These are phyloP conservation scores for Xiphophorus maculatus DNA, from an alignment of 2,113 vertebrate genomes.

Conservation along the genomic window DNA sequence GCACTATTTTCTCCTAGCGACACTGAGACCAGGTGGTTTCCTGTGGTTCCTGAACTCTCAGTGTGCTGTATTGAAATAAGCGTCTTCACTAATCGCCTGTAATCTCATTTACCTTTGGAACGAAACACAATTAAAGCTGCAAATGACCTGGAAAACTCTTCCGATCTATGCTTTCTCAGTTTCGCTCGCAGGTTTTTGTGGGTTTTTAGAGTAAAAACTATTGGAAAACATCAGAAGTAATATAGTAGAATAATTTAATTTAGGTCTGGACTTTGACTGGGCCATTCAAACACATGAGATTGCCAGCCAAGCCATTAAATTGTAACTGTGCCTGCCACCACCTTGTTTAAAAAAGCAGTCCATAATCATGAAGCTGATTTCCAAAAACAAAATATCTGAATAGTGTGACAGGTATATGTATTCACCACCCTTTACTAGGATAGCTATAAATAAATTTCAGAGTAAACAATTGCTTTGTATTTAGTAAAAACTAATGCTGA, in stretches of 20 bases:
- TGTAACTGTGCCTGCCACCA: background rate
- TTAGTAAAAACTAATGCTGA: background rate
- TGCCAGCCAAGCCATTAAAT: background rate
- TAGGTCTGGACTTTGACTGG: background rate
- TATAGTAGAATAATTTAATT: background rate
- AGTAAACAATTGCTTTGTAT: background rate
- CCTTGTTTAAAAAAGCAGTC: no score
- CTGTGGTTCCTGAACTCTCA: constrained; percentile 26
- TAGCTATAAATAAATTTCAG: background rate
- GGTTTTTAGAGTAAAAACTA: background rate
- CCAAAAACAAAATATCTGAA: no score
- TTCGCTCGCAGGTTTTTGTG: background rate
- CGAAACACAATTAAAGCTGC: constrained; percentile 8
- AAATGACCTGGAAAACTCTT: background rate
- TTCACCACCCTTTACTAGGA: no score
- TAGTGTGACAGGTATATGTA: no score
- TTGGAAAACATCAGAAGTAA: background rate
- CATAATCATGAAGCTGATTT: no score
- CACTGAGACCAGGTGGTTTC: background rate
- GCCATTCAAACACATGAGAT: background rate
- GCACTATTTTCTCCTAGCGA: constrained; percentile 21
- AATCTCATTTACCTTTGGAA: constrained; percentile 11
- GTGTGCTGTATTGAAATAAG: constrained; percentile 57
- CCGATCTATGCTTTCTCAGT: background rate
- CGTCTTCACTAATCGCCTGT: background rate